Conservation (phyloP, 2,113 vertebrate genomes). For the Loxodonta africana region DNA sequence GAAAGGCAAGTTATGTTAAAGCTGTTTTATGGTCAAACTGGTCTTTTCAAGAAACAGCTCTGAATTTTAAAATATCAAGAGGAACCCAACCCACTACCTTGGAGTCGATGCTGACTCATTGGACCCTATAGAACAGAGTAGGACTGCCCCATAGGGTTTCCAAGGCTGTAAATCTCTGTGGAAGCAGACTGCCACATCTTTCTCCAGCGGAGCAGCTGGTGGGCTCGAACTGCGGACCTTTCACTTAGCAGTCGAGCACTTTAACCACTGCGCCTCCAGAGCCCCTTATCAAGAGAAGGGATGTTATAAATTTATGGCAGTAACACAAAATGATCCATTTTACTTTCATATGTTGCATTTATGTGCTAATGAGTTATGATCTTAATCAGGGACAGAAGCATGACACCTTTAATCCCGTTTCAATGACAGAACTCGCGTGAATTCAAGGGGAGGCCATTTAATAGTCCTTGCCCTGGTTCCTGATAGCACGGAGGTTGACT, state of each 20-base stretch:
- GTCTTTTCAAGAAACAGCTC: constrained; percentile 13
- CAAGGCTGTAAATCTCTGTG: too few relatives aligned
- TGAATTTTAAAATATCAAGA: constrained; percentile 52
- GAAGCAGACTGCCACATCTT: too few relatives aligned
- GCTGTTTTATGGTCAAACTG: neutral
- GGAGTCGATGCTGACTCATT: too few relatives aligned
- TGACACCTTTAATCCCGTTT: neutral
- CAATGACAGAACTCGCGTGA: neutral
- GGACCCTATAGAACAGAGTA: too few relatives aligned
- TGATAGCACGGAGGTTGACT: neutral
- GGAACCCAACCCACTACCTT: neutral
- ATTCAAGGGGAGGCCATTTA: neutral
- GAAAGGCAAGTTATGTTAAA: neutral
- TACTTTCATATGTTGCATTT: constrained; percentile 5
- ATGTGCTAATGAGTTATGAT: neutral
- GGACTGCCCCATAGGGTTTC: too few relatives aligned
- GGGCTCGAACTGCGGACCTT: too few relatives aligned
- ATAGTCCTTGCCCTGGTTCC: neutral
- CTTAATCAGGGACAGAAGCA: neutral
- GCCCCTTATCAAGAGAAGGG: neutral
- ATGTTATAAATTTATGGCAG: constrained; percentile 19
- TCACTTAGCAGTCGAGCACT: too few relatives aligned
- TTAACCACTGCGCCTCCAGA: too few relatives aligned
- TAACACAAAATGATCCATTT: neutral
- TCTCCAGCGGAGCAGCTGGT: too few relatives aligned